These are phyloP conservation scores for Sesamia nonagrioides DNA, from an alignment of 1,140 invertebrate species.

Conservation along the genomic window DNA sequence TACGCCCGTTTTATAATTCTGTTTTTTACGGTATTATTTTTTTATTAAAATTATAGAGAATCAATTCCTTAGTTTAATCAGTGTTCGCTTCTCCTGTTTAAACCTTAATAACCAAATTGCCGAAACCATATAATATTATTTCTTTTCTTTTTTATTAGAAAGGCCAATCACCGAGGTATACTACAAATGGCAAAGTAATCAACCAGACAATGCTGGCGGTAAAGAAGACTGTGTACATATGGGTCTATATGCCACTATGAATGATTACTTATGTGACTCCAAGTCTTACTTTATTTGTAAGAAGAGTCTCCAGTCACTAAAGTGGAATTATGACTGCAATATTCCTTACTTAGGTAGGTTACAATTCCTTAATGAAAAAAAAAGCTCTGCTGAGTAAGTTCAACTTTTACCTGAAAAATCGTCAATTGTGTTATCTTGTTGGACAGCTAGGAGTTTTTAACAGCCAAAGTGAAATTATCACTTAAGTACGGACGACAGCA, in stretches of 20 bases:
- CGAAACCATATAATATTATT: neutral
- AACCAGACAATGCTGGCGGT: neutral
- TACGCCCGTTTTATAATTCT: too few relatives aligned
- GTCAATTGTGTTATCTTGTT: too few relatives aligned
- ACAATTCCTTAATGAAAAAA: neutral
- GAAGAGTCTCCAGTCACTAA: neutral
- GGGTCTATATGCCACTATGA: neutral
- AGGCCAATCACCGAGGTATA: slow-evolving; percentile 1
- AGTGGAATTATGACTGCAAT: neutral
- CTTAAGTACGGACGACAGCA: too few relatives aligned
- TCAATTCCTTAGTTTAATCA: too few relatives aligned
- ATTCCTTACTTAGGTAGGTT: neutral
- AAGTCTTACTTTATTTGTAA: neutral
- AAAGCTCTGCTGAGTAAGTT: too few relatives aligned
- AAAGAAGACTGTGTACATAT: neutral
- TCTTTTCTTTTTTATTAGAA: neutral
- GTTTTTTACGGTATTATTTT: too few relatives aligned
- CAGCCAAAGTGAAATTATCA: too few relatives aligned
- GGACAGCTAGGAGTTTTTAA: too few relatives aligned
- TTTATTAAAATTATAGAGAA: too few relatives aligned
- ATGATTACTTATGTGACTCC: neutral
- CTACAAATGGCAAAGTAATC: neutral
- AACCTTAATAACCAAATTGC: too few relatives aligned
- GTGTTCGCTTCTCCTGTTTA: too few relatives aligned
- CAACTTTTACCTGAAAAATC: too few relatives aligned